Evolutionary conservation across 2,888 invertebrate species (phyloP), one percentile per base, ranked within the genome.

Genomic region (Nemotelus nigrinus): DNA sequence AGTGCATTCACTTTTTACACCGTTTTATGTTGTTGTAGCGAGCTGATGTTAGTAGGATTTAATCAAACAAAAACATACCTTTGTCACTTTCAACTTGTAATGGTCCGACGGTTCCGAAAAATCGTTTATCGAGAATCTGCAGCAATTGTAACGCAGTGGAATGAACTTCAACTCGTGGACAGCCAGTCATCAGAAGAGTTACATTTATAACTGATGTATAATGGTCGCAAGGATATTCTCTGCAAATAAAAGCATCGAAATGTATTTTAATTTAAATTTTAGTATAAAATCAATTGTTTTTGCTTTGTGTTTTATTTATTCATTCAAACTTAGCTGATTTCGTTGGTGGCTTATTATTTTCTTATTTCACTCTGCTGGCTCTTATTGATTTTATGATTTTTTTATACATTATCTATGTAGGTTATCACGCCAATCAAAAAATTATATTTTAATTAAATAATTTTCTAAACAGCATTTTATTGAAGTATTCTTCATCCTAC

Each of bases 121-220:
- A 99, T 78, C 99, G 90, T 85, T 97, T 95, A 88, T 99, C 98
- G 74, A 99, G 89, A 55, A 96, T 89, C 85, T 98, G 98, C 53
- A 99, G 90, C 79, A 99, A 90, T 85, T 98, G 97, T 76, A 98
- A 89, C 0, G 99, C 99, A 10, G 95, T 95, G 84, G 98, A 96
- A 85, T 97, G 95, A n/a, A 98, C 94, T 57, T 93, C 91, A 53
- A 95, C 93, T 45, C 97, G 91, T 0, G 98, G 96, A 85, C 96
- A 97, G 2, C 98, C 98, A 4, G 97, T 96, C 89, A 97, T 98
- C 90, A 99, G 93, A 65, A 99, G 90, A 0, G 99, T 98, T 55
- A 99, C 96, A 86, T 98, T 99, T 85, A 99, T 96, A 83, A 99
- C 96, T 2, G 98, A 97, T 55, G 97, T 97, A 87, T 98, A 98